These are phyloP conservation scores for Theretra japonica DNA, from an alignment of 2,888 invertebrate species.

Conservation along the genomic window DNA sequence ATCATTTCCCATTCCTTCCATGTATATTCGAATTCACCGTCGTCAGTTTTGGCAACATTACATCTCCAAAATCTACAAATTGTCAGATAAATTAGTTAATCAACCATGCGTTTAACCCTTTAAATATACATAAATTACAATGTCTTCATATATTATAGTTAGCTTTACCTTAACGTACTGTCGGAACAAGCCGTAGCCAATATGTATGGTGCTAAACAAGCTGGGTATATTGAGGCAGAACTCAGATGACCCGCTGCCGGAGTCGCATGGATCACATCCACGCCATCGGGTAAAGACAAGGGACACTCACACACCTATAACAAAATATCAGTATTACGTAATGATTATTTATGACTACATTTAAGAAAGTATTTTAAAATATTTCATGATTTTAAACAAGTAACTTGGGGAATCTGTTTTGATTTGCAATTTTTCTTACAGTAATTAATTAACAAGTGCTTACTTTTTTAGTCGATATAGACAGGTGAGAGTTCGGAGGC, in stretches of 20 bases:
- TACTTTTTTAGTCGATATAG: conserved; percentile 95
- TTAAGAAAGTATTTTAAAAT: too few relatives aligned
- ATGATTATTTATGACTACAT: too few relatives aligned
- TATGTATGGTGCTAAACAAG: conserved; percentile 99
- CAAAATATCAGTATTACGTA: conserved; percentile 10
- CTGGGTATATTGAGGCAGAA: conserved; percentile 98
- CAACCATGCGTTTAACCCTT: too few relatives aligned
- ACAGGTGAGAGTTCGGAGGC: conserved; percentile 86
- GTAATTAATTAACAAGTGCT: not conserved
- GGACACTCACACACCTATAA: conserved; percentile 92
- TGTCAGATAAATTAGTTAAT: too few relatives aligned
- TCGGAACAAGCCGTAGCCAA: conserved; percentile 98
- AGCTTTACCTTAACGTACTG: conserved; percentile 88
- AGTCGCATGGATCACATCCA: conserved; percentile 96
- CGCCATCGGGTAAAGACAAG: conserved; percentile 93
- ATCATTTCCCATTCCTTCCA: conserved; percentile 97
- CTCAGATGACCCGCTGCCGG: conserved; percentile 98
- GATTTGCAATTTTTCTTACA: too few relatives aligned
- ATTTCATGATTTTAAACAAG: too few relatives aligned
- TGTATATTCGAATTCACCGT: conserved; percentile 85
- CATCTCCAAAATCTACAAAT: conserved; percentile 92
- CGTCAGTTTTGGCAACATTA: conserved; percentile 83
- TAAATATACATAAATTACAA: not conserved
- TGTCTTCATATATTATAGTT: not conserved
- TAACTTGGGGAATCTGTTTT: too few relatives aligned